Base-by-base conservation (phyloP, 1,140 invertebrate genomes). In the Carcinoscorpius rotundicauda region DNA sequence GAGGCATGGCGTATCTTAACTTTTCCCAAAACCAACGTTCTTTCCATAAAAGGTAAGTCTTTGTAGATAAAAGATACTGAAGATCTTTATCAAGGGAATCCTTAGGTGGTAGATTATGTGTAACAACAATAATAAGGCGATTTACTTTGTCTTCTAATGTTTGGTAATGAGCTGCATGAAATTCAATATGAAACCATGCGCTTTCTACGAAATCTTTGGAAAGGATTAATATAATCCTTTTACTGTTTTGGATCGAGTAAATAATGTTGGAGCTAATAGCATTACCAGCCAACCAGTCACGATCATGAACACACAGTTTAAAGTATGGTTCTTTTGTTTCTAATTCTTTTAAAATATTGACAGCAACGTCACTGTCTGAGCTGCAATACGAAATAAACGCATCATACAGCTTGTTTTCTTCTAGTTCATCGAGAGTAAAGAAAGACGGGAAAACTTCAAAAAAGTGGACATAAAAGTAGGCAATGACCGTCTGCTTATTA, bases 1-100 rank as follows among this genome's bases (percentile, higher is more conserved):
- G 82, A 0, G 84, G 84, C 74, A 90, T 73, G 2, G 87, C 87
- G 69, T 87, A 91, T 49, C 81, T 78, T 49, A 94, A 74, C 75
- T 89, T 91, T 58, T 89, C 82, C 88, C 89, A 93, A 72, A 95
- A 94, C 82, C 85, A 86, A 4, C 85, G 85, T 73, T 93, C 88
- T n/a, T 84, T 86, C 85, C 86, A 89, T 70, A 88, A 82, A 0
- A 95, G 79, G 71, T 93, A 95, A 0, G 92, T 95, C 74, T 93
- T 93, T 71, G 86, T 88, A 10, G 82, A 82, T 0, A 94, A 73
- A 71, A 94, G 93, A 0, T 84, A 80, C 67, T 84, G 82, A 3
- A 94, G 75, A 71, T 93, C 88, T 3, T 83, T 77, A 66, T 89
- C 87, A 59, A 93, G 73, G 52, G 84, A 77, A 0, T 84, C 81